These are phyloP conservation scores for Meteorus colon DNA, from an alignment of 2,888 invertebrate genomes.

Conservation along the genomic window DNA sequence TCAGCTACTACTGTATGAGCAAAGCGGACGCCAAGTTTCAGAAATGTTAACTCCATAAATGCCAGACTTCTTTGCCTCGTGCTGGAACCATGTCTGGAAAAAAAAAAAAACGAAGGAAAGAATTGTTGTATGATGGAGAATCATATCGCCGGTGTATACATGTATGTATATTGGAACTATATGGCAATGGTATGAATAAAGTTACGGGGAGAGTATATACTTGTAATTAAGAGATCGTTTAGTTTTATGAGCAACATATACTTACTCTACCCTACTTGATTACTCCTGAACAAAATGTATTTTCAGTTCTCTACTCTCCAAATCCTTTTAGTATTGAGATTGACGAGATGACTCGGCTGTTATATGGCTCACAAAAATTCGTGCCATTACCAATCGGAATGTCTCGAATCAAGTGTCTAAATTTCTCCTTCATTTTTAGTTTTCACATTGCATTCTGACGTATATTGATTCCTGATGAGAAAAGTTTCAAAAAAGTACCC, in stretches of 20 bases:
- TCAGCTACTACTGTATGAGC: slow-evolving; percentile 50
- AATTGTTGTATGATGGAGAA: slow-evolving; percentile 45
- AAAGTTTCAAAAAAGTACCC: too few relatives aligned
- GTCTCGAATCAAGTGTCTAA: too few relatives aligned
- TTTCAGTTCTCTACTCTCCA: slow-evolving; percentile 1
- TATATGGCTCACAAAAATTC: not conserved
- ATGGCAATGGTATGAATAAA: slow-evolving; percentile 35
- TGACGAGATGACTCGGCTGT: not conserved
- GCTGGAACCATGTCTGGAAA: slow-evolving; percentile 41
- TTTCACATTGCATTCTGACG: too few relatives aligned
- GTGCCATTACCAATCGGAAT: too few relatives aligned
- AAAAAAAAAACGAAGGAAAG: slow-evolving; percentile 40
- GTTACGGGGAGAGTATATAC: slow-evolving; percentile 40
- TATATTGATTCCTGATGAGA: too few relatives aligned
- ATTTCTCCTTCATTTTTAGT: too few relatives aligned
- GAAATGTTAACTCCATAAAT: slow-evolving; percentile 73
- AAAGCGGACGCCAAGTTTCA: slow-evolving; percentile 70
- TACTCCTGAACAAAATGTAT: slow-evolving; percentile 8
- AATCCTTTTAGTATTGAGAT: slow-evolving; percentile 12
- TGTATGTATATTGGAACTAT: not conserved
- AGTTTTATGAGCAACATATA: slow-evolving; percentile 46
- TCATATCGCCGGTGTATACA: slow-evolving; percentile 30
- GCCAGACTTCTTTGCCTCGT: slow-evolving; percentile 65
- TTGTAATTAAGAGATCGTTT: slow-evolving; percentile 55
- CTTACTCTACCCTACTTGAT: slow-evolving; percentile 12